These are phyloP conservation scores for Dicycla oo DNA, from an alignment of 2,888 invertebrate species.

Conservation along the genomic window DNA sequence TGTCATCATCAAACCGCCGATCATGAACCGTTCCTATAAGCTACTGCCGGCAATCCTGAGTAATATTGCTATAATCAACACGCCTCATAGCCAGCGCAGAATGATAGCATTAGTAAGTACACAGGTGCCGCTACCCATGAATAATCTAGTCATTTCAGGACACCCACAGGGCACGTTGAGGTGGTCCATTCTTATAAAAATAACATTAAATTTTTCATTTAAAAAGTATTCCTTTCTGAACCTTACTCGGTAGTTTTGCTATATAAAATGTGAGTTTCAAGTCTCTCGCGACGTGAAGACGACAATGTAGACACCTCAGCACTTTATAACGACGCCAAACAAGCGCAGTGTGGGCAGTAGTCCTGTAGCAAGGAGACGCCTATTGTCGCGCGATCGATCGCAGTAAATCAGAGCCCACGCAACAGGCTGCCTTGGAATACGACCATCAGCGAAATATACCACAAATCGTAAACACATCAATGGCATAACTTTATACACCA, in stretches of 20 bases:
- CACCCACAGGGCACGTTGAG: slow-evolving; percentile 52
- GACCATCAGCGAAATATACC: slow-evolving; percentile 64
- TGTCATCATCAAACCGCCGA: slow-evolving; percentile 53
- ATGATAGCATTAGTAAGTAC: slow-evolving; percentile 43
- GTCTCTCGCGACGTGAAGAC: slow-evolving; percentile 33
- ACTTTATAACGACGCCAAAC: slow-evolving; percentile 56
- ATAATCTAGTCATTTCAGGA: slow-evolving; percentile 56
- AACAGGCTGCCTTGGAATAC: slow-evolving; percentile 70
- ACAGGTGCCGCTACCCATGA: slow-evolving; percentile 45
- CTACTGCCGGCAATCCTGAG: slow-evolving; percentile 38
- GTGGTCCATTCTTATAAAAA: slow-evolving; percentile 40
- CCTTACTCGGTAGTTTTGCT: slow-evolving; percentile 30
- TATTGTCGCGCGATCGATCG: slow-evolving; percentile 70
- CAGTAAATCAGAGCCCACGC: slow-evolving; percentile 85
- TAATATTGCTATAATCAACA: slow-evolving; percentile 55
- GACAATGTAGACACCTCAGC: slow-evolving; percentile 54
- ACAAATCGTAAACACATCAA: slow-evolving; percentile 75
- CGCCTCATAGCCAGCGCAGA: slow-evolving; percentile 15
- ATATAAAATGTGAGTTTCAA: slow-evolving; percentile 42
- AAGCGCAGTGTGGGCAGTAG: slow-evolving; percentile 60
- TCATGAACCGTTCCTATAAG: slow-evolving; percentile 38
- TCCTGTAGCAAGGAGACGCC: slow-evolving; percentile 59
- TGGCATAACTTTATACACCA: slow-evolving; percentile 70
- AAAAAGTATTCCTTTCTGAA: slow-evolving; percentile 41
- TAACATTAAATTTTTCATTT: slow-evolving; percentile 43